Evolutionary conservation across 2,113 vertebrate species (phyloP), one percentile per base, ranked within the genome.

Genomic region (Epinephelus fuscoguttatus): DNA sequence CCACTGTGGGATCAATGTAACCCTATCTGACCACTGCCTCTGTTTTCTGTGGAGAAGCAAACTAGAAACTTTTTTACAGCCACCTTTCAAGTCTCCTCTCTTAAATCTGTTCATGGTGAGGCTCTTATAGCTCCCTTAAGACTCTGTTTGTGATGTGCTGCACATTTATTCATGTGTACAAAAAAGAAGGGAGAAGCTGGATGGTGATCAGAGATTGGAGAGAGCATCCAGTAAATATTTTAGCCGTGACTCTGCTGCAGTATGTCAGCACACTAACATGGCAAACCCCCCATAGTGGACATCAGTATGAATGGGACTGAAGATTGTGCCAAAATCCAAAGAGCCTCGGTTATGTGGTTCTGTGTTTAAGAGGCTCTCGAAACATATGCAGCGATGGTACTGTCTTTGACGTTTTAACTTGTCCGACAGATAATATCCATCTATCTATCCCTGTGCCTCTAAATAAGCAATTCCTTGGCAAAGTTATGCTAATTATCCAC

Each of bases 401-500:
- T 17, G 19, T 62, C 79, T 30, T 57, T 84, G 81, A 88, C 74
- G 86, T 88, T 81, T 90, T 62, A 69, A 84, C 84, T 81, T 52
- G 17, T 79, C 42, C 7, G 2, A 68, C 72, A 73, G 66, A 84
- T 75, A 82, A 76, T 66, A 76, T 75, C 81, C 57, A 78, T 83
- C 70, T 47, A 30, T 86, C 75, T 42, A 81, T 74, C 63, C 71
- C 81, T 74, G 49, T 80, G 25, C 56, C 56, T 50, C 56, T 53
- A 86, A 88, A 80, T 71, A 78, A 80, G 61, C 4, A 21, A 72
- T 81, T 50, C 30, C 60, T 64, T 72, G 77, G 56, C 27, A 61
- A 86, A 80, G 77, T 73, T 86, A 90, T 87, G 86, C 86, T 92
- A 91, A 93, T 92, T 89, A 91, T 88, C 70, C n/a, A 18, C 17